phyloP scores from a whole-genome alignment of 2,888 invertebrate species.

The Phaonia tiefii region DNA sequence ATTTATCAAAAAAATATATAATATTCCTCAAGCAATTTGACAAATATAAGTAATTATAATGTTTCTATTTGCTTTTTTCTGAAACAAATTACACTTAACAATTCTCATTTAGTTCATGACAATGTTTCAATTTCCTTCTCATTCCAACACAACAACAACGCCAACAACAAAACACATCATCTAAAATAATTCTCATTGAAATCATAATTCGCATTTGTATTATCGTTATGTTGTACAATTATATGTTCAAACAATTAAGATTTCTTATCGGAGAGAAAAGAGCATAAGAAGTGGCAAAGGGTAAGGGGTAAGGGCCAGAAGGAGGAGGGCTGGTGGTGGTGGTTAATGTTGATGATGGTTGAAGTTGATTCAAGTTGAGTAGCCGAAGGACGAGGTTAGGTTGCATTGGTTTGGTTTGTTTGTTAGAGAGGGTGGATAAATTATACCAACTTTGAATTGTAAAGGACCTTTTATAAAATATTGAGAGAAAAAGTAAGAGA shows the following conservation, averaged over 20 bases:
- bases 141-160: not conserved
- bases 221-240: conserved; percentile 35
- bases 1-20: no score
- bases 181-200: conserved; percentile 20
- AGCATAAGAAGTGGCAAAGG: no score
- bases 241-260: conserved; percentile 40
- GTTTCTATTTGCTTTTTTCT: no score
- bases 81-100: no score
- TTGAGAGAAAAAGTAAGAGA: not conserved
- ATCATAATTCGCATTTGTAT: conserved; percentile 26
- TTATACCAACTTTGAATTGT: conserved; percentile 1
- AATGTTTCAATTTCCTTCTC: conserved; percentile 16
- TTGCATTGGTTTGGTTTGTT: not conserved
- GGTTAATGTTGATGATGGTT: not conserved
- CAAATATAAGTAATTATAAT: no score
- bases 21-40: no score
- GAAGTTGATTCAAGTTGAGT: not conserved
- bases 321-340: not conserved
- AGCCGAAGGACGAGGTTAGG: not conserved
- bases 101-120: no score
- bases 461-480: conserved; percentile 4
- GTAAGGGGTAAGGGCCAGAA: not conserved
- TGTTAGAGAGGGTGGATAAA: conserved; percentile 8
- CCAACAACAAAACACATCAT: not conserved
- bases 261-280: conserved; percentile 9